Conservation (phyloP, 2,113 vertebrate genomes). For the Corvus hawaiiensis region DNA sequence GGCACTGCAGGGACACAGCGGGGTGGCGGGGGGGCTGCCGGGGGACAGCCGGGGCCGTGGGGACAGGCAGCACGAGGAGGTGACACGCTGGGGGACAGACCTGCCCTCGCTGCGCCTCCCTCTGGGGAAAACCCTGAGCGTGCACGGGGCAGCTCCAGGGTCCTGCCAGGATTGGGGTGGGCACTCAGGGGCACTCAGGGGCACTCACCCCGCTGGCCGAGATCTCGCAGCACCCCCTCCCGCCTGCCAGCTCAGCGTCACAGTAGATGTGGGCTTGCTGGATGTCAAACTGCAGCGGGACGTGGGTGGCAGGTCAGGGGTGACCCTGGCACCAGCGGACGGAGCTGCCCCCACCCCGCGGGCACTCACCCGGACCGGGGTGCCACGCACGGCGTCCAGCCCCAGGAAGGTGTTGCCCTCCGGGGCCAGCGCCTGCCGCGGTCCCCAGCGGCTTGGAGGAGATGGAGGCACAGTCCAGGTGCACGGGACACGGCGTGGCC, state of each 20-base stretch:
- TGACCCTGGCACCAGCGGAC: fast-evolving
- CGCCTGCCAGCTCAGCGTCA: constrained; percentile 81
- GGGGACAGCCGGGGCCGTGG: fast-evolving
- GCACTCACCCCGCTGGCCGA: constrained; percentile 80
- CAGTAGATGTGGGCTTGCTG: constrained; percentile 92
- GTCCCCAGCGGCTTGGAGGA: constrained; percentile 82
- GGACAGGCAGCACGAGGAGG: not conserved
- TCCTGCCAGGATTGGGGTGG: fast-evolving
- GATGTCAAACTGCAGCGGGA: constrained; percentile 80
- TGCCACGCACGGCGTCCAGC: constrained; percentile 76
- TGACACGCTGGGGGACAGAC: not conserved
- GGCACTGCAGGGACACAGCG: constrained; percentile 71
- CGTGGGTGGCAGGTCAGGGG: fast-evolving
- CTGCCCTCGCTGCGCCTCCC: fast-evolving
- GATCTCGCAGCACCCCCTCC: constrained; percentile 93
- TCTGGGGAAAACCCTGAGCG: not conserved
- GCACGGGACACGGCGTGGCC: constrained; percentile 70
- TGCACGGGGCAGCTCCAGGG: not conserved
- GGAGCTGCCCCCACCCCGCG: fast-evolving
- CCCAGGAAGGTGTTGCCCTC: constrained; percentile 84
- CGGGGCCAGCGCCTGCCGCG: constrained; percentile 23
- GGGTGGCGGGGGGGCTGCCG: fast-evolving
- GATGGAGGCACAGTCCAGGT: constrained; percentile 86
- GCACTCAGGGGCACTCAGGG: fast-evolving
- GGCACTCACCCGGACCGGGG: constrained; percentile 76